Base-by-base conservation (phyloP, 2,888 invertebrate species). In the Drosophila mulleri region DNA sequence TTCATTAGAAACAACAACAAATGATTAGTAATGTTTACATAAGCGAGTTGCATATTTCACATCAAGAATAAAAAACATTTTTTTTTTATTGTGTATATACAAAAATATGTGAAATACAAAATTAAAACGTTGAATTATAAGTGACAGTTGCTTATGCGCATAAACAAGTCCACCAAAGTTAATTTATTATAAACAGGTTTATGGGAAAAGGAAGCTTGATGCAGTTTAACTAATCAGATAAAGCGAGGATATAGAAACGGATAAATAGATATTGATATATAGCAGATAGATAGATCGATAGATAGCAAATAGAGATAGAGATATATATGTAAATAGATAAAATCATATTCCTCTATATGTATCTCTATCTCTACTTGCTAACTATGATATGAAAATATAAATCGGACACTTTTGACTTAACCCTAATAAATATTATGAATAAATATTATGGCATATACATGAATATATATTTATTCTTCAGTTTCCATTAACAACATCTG, bases 21-120 rank as follows among this genome's bases (percentile, higher is more conserved):
- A 53, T 20, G 37, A 16, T 52, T 37, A 53, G 16, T 37, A 9
- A 35, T 37, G 16, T 53, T 53, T 53, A 37, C 16, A 37, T 20
- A 53, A 23, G 16, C 37, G 37, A 16, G 48, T 29, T 48, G 48
- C 29, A 48, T 47, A 47, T 47, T 47, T 47, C 26, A 48, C 48
- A 48, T 9, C 52, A 20, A 20, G 32, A 20, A 37, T 18, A 18
- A 18, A 5, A 50, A 12, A n/a, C n/a, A n/a, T n/a, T n/a, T n/a
- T n/a, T n/a, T n/a, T n/a, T n/a, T n/a, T 4, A 5, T 50, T 26
- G 1, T 3, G n/a, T 48, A 35, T 18, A 35, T 2, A 35, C 14
- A 14, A 4, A 52, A 20, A 52, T 50, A 12, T 12, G 50, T 18
- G n/a, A 29, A 32, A 50, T 18, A 12, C 9, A 48, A 48, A 48